phyloP scores from a whole-genome alignment of 2,113 vertebrate genomes.

The Climacteris rufus region DNA sequence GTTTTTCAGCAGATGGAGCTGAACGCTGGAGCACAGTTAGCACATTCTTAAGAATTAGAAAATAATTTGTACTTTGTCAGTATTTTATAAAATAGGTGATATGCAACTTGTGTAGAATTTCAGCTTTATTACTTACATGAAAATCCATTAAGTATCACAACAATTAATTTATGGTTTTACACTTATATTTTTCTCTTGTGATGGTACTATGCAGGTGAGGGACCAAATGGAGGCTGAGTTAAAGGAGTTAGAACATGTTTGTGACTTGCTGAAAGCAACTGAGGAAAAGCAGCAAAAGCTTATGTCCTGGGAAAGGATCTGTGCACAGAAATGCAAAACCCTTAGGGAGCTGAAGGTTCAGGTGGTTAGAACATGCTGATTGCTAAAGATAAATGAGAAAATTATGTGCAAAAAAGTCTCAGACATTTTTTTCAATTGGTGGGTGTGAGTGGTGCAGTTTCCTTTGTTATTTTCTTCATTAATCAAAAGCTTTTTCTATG shows the following conservation, averaged over 20 bases:
- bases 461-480: not conserved
- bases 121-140: not conserved
- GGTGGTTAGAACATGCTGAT: constrained; percentile 62
- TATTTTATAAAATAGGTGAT: not conserved
- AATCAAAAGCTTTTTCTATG: not conserved
- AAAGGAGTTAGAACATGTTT: constrained; percentile 69
- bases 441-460: not conserved
- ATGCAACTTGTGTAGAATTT: not conserved
- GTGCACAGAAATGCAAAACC: constrained; percentile 68
- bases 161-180: constrained; percentile 43
- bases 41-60: not conserved
- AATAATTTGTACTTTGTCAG: not conserved
- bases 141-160: not conserved
- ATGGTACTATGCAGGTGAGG: constrained; percentile 73
- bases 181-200: constrained; percentile 33
- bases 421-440: constrained; percentile 41
- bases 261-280: constrained; percentile 68
- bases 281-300: constrained; percentile 72
- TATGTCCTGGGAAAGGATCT: constrained; percentile 59
- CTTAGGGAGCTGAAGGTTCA: constrained; percentile 77
- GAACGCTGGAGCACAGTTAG: not conserved
- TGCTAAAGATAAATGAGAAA: constrained; percentile 10
- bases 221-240: constrained; percentile 67
- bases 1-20: not conserved
- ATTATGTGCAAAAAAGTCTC: not conserved